Evolutionary conservation across 2,888 invertebrate species (phyloP), one percentile per base, ranked within the genome.

Genomic region (Aphidius colemani): DNA sequence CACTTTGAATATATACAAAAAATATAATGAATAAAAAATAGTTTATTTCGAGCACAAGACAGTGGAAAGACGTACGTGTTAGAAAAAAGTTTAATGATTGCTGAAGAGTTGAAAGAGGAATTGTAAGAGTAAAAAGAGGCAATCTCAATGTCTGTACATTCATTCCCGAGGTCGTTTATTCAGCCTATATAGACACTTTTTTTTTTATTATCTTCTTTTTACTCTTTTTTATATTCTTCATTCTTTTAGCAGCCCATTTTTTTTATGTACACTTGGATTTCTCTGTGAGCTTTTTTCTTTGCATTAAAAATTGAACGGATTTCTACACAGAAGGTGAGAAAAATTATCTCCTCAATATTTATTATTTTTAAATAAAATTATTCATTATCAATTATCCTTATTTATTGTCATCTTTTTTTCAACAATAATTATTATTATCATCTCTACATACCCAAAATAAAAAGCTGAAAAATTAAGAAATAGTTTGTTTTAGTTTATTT

Each of bases 11-110:
- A 13, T 18, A 18, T 18, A 18, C 13, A 18, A 18, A 18, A 18
- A 18, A 18, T 18, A 18, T 18, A 2, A 18, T 18, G 13, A 18
- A 18, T 18, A 18, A 18, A 18, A 18, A 18, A 18, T 18, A 18
- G 11, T 43, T 44, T 60, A 53, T 60, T 11, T 46, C 69, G 66
- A 70, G 66, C 67, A 69, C 65, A 70, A 74, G 67, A 72, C 73
- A 76, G 69, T 72, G 40, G 59, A 45, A 59, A 53, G 53, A 41
- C 59, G 44, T 63, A 59, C 40, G 48, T 8, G 49, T 40, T 67
- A 67, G 64, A 61, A 63, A 67, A 48, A 55, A 43, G 9, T 8
- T 46, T 13, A 59, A 11, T 46, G 30, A 30, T 30, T 30, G 5
- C 30, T 30, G 50, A 43, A 53, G 55, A 48, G 46, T 30, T 53